Percentiles rank a stretch among this genome's conserved stretches.
Conservation (phyloP, 2,113 vertebrate species). For the Protobothrops mucrosquamatus region DNA sequence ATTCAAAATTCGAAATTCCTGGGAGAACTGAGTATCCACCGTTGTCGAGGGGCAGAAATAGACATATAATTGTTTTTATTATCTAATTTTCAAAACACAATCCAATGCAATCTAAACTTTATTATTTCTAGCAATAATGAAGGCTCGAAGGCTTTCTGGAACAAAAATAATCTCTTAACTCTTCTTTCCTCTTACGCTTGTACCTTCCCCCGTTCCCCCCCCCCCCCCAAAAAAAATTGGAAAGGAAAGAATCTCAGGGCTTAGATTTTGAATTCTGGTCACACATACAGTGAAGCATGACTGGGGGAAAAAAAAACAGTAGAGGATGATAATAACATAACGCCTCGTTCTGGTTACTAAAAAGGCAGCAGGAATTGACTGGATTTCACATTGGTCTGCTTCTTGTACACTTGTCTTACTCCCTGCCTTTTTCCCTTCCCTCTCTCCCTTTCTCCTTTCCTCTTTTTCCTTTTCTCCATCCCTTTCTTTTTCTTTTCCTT, state of each 20-base stretch:
- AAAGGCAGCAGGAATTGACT: neutral
- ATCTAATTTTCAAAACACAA: neutral
- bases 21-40: neutral
- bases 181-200: neutral
- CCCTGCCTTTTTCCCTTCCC: neutral
- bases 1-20: neutral
- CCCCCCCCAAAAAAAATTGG: too few relatives aligned
- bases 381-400: neutral
- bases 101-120: neutral
- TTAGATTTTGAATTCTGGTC: neutral
- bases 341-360: neutral
- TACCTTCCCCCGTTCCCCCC: neutral
- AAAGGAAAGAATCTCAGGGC: neutral
- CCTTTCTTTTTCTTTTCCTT: neutral
- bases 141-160: rapidly evolving
- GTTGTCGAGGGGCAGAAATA: neutral
- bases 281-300: neutral
- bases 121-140: neutral
- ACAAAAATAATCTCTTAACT: neutral
- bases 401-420: neutral
- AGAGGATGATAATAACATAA: neutral
- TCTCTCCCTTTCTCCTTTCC: too few relatives aligned
- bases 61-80: neutral
- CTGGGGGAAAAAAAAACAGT: neutral
- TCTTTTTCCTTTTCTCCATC: neutral